Base-by-base conservation (phyloP, 2,888 invertebrate genomes). In the Cyrtodaria siliqua region DNA sequence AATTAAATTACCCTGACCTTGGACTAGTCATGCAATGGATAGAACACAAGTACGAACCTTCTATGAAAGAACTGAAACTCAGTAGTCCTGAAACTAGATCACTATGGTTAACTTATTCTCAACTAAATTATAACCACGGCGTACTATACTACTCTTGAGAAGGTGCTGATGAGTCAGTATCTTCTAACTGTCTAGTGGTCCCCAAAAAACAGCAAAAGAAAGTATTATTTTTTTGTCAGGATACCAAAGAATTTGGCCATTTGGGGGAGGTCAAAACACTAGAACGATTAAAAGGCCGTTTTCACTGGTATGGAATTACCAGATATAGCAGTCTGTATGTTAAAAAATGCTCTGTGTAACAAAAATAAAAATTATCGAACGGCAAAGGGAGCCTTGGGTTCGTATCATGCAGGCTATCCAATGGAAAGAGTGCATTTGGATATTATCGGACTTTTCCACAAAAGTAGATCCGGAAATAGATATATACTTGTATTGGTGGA, bases 231-330 rank as follows among this genome's bases (percentile, higher is more conserved):
- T 44, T 44, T 16, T 18, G 20, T 44, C 44, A 44, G 4, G n/a
- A 44, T 20, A 16, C 20, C 3, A 16, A 16, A 6, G 16, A 16
- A 9, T 16, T 3, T 57, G 57, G 60, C 4, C 47, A 60, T 44
- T 23, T 44, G 23, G 44, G 47, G n/a, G 40, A 60, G 40, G 20
- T 18, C 3, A 26, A 47, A 42, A 60, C 60, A 12, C 24, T 42
- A 24, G 47, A 60, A 9, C 16, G 47, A 44, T 18, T 60, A 44
- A 42, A 44, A 27, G 42, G 42, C 24, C 42, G 47, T 3, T 42
- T 60, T 24, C 26, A 14, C 27, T 60, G 44, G 44, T 60, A 60
- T 20, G 29, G 60, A 4, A 60, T 60, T 18, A 8, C 29, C 27
- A 56, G 20, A 18, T 27, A 56, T 56, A 12, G 27, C 9, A 16